Percentiles rank a stretch among this genome's conserved stretches.
Conservation (phyloP, 2,797 vertebrate genomes). For the Manis pentadactyla region DNA sequence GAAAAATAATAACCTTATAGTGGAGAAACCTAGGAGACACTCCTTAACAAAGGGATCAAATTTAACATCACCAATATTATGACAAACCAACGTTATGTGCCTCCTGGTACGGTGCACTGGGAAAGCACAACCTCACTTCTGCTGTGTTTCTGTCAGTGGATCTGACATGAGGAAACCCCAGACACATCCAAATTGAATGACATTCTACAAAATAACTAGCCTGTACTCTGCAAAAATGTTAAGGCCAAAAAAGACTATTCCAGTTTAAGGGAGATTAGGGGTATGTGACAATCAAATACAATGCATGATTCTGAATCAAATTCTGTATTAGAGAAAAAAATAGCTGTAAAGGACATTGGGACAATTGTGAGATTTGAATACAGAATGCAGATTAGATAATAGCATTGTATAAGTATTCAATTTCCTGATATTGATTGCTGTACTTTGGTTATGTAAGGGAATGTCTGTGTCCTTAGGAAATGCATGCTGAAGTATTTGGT, state of each 20-base stretch:
- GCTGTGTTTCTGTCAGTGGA: not conserved
- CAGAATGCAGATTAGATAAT: not conserved
- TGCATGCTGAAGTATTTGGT: not conserved
- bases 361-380: conserved; percentile 4
- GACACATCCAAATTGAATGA: not conserved
- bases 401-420: not conserved
- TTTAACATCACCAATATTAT: not conserved
- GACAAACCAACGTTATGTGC: not conserved
- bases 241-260: not conserved
- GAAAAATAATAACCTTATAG: not conserved
- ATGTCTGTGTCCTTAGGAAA: conserved; percentile 18
- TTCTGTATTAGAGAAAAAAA: not conserved
- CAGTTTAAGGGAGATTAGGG: not conserved
- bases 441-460: not conserved
- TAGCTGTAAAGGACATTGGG: not conserved
- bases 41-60: conserved; percentile 4
- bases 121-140: not conserved
- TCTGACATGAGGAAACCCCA: not conserved
- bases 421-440: not conserved
- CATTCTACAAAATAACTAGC: not conserved
- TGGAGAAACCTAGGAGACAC: not conserved
- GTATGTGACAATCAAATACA: not conserved
- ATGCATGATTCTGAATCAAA: not conserved
- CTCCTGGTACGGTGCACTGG: not conserved
- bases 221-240: not conserved